phyloP scores from a whole-genome alignment of 2,888 invertebrate genomes.

The Tuta absoluta region DNA sequence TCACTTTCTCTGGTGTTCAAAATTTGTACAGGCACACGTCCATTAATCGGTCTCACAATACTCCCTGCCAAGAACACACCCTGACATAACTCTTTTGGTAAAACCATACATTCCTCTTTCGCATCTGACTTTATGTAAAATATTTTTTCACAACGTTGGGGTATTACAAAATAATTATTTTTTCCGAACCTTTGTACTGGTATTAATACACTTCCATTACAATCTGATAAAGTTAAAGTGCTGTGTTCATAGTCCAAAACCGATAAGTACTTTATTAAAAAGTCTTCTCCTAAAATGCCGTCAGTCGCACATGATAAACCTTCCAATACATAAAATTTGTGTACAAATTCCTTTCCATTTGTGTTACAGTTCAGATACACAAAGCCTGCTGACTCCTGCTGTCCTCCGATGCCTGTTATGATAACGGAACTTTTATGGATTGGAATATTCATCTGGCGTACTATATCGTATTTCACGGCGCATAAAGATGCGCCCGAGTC shows the following conservation, averaged over 20 bases:
- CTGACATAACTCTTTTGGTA: neutral
- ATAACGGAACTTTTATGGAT: no score
- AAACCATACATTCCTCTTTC: neutral
- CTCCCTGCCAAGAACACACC: conserved; percentile 2
- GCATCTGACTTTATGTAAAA: no score
- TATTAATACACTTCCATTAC: neutral
- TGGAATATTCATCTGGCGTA: neutral
- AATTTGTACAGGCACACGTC: neutral
- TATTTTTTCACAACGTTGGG: neutral
- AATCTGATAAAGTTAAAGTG: neutral
- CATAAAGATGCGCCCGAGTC: neutral
- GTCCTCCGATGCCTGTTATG: no score
- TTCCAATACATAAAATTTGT: neutral
- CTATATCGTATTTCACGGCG: neutral
- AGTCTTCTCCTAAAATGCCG: conserved; percentile 7
- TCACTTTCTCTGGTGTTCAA: conserved; percentile 2
- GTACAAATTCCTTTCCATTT: neutral
- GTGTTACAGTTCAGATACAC: neutral
- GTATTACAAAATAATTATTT: neutral
- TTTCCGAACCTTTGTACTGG: neutral
- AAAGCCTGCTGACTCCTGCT: neutral
- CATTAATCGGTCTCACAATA: neutral
- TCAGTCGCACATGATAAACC: neutral
- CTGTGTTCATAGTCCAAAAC: neutral
- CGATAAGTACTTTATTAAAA: neutral